Evolutionary conservation across 2,888 invertebrate genomes (phyloP), one percentile per base, ranked within the genome.

Genomic region (Chymomyza caudatula): DNA sequence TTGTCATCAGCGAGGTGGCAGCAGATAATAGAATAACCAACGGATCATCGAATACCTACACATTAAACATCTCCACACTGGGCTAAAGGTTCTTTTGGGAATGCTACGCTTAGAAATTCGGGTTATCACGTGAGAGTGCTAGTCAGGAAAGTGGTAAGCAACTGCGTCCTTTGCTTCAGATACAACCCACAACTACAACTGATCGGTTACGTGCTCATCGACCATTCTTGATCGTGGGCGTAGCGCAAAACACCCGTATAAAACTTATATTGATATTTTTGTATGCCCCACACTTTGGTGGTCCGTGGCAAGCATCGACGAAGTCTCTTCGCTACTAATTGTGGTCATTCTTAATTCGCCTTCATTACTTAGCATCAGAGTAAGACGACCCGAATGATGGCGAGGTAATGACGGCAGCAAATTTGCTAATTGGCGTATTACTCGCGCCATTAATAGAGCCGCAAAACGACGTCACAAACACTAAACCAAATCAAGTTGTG

Each of bases 281-380:
- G 64, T 69, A 59, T 75, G 59, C 69, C 8, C 69, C 71, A 17
- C 69, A 76, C 42, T 74, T 74, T 51, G 71, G 71, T 19, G 69
- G 73, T 6, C 42, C 63, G 6, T 71, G 61, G 67, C 60, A 71
- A 53, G 72, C 74, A 19, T 54, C 73, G 1, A 63, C 69, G 44
- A 67, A 72, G 29, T 63, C n/a, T n/a, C n/a, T n/a, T n/a, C n/a
- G n/a, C n/a, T n/a, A n/a, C n/a, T n/a, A n/a, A n/a, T n/a, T n/a
- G n/a, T n/a, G n/a, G n/a, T n/a, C n/a, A n/a, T n/a, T n/a, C n/a
- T n/a, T n/a, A n/a, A n/a, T n/a, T n/a, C n/a, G n/a, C n/a, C n/a
- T n/a, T n/a, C n/a, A n/a, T n/a, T n/a, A n/a, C n/a, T n/a, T n/a
- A n/a, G n/a, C n/a, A n/a, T n/a, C n/a, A n/a, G n/a, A n/a, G n/a